phyloP scores from a whole-genome alignment of 2,113 vertebrate genomes.

The Lophura nycthemera region DNA sequence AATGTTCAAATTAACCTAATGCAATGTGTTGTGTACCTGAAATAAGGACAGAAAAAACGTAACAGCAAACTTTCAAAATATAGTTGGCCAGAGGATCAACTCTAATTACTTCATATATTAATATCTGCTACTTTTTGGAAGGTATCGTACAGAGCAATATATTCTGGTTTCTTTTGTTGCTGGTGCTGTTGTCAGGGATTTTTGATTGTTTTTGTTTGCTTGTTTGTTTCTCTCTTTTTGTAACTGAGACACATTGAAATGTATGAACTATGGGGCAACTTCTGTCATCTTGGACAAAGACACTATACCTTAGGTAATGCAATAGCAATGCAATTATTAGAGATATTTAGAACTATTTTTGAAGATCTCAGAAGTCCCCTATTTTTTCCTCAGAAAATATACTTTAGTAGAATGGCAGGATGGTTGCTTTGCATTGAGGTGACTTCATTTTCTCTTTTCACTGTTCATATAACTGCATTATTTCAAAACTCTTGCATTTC shows the following conservation, averaged over 20 bases:
- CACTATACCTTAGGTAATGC: neutral
- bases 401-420: neutral
- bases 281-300: neutral
- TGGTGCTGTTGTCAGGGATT: neutral
- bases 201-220: no score
- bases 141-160: neutral
- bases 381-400: neutral
- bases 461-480: neutral
- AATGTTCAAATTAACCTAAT: neutral
- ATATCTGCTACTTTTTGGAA: neutral
- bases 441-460: conserved; percentile 22
- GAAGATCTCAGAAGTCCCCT: neutral
- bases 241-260: neutral
- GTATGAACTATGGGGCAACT: neutral
- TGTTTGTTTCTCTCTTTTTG: neutral
- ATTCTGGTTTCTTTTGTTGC: neutral
- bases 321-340: neutral
- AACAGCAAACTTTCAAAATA: conserved; percentile 4
- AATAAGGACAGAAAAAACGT: neutral
- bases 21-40: neutral
- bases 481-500: neutral
- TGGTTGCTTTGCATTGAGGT: neutral
- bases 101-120: neutral
- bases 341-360: neutral
- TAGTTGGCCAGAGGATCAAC: neutral